phyloP scores from a whole-genome alignment of 2,113 vertebrate genomes.

The Platysteira castanea region DNA sequence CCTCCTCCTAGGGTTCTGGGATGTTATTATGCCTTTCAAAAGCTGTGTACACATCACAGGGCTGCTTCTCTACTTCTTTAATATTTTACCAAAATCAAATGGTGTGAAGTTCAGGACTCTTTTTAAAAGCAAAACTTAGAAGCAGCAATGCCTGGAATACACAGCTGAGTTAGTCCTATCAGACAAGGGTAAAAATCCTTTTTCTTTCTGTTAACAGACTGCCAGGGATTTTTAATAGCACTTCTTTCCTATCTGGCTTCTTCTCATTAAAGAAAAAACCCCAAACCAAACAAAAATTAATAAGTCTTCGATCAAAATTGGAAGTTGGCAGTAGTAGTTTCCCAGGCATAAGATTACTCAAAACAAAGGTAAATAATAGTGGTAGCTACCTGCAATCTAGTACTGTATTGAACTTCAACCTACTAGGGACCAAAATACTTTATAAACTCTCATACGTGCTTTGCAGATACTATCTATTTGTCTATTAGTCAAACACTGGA shows the following conservation, averaged over 20 bases:
- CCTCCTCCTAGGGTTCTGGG: neutral
- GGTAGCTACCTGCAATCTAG: neutral
- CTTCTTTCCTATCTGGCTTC: neutral
- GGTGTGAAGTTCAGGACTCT: neutral
- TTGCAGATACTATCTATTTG: neutral
- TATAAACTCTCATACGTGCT: neutral
- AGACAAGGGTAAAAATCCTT: neutral
- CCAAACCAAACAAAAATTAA: neutral
- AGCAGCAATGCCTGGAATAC: neutral
- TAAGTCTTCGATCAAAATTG: neutral
- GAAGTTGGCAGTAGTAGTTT: neutral
- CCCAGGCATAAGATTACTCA: neutral
- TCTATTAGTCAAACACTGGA: neutral
- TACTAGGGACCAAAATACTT: neutral
- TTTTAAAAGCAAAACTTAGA: neutral
- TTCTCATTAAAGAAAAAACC: neutral
- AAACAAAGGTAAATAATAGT: neutral
- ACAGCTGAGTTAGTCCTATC: neutral
- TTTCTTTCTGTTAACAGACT: neutral
- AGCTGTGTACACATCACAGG: neutral
- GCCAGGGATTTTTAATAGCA: neutral
- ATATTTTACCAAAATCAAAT: slow-evolving; percentile 14
- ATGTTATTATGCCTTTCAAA: neutral
- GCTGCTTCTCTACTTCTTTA: slow-evolving; percentile 1
- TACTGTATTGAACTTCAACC: neutral